phyloP scores from a whole-genome alignment of 2,113 vertebrate species.

The Menura novaehollandiae region DNA sequence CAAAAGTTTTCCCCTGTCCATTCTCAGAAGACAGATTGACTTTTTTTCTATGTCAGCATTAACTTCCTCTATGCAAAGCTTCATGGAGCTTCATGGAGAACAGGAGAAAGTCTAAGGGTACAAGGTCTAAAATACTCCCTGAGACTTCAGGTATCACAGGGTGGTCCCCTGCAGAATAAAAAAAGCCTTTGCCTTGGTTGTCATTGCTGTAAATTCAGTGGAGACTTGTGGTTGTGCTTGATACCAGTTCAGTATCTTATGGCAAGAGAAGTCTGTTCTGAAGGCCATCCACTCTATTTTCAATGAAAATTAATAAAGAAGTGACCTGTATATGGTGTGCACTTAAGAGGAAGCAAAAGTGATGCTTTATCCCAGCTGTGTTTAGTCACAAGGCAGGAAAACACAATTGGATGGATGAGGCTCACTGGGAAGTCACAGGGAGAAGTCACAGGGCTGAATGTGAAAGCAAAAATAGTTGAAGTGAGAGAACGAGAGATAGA shows the following conservation, averaged over 20 bases:
- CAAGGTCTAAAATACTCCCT: not conserved
- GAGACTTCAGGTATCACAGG: not conserved
- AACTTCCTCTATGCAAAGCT: not conserved
- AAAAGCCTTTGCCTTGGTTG: not conserved
- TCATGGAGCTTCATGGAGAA: not conserved
- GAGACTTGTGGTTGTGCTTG: not conserved
- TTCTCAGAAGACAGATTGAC: not conserved
- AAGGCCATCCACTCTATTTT: not conserved
- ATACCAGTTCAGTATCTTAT: not conserved
- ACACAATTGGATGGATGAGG: not conserved
- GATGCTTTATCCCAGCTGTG: not conserved
- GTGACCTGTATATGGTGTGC: not conserved
- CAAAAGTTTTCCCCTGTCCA: not conserved
- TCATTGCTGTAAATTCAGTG: not conserved
- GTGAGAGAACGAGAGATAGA: not conserved
- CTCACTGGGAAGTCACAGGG: not conserved
- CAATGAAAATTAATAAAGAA: not conserved
- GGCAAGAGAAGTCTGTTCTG: not conserved
- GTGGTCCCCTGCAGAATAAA: not conserved
- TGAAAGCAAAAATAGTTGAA: not conserved
- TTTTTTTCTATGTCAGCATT: not conserved
- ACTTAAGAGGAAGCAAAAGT: not conserved
- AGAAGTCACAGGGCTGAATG: not conserved
- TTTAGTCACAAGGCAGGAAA: not conserved
- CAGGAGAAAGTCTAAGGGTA: not conserved